Percentiles rank a stretch among this genome's conserved stretches.
Evolutionary conservation across 2,797 vertebrate genomes (phyloP).

Genomic region (Diplodus puntazzo): DNA sequence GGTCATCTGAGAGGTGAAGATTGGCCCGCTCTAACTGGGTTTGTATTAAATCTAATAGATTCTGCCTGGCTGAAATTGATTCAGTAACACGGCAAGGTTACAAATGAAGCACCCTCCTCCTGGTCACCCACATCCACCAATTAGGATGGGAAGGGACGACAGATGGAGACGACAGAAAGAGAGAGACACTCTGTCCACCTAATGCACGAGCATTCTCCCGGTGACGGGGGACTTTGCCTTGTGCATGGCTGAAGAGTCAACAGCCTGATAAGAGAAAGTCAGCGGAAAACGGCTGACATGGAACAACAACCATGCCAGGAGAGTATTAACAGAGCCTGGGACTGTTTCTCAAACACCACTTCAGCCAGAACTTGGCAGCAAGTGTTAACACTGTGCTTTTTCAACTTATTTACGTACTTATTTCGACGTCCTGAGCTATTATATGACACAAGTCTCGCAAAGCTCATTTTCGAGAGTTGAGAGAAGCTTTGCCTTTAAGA

Average conservation of each 20-base stretch:
- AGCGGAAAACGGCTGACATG: conserved; percentile 5
- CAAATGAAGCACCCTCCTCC: conserved; percentile 68
- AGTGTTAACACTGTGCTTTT: conserved; percentile 2
- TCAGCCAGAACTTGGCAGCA: conserved; percentile 22
- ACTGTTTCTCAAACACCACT: conserved; percentile 27
- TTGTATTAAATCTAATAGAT: conserved; percentile 81
- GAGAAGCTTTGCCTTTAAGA: conserved; percentile 59
- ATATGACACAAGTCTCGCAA: conserved; percentile 34
- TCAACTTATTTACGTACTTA: conserved; percentile 33
- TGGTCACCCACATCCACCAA: conserved; percentile 20
- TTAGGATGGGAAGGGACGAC: conserved; percentile 24
- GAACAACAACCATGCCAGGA: conserved; percentile 4
- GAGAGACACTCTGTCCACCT: conserved; percentile 26
- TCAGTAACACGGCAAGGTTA: conserved; percentile 65
- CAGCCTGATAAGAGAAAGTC: conserved; percentile 38
- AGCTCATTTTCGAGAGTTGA: conserved; percentile 26
- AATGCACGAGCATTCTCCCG: conserved; percentile 36
- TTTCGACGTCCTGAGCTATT: conserved; percentile 21
- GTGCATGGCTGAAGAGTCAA: conserved; percentile 40
- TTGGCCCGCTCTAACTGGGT: conserved; percentile 72
- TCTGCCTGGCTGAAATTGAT: conserved; percentile 78
- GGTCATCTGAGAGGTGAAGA: conserved; percentile 66
- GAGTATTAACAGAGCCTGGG: conserved; percentile 8
- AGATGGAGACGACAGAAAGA: conserved; percentile 19
- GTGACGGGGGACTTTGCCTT: conserved; percentile 27